Evolutionary conservation across 2,888 invertebrate genomes (phyloP), one percentile per base, ranked within the genome.

Genomic region (Cyclophora punctaria): DNA sequence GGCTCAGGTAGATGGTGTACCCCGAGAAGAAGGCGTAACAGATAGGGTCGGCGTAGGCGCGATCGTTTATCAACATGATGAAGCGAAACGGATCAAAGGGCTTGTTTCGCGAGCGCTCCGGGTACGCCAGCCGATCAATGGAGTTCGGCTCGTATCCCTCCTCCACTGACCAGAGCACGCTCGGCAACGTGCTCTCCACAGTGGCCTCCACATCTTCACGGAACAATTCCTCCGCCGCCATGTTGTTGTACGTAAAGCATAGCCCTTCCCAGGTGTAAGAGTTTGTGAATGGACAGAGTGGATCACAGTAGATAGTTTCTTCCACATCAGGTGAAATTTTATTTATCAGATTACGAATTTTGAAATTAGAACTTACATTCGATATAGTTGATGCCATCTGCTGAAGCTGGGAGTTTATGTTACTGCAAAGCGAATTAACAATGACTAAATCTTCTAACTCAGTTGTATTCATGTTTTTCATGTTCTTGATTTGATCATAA

Each of bases 1-100:
- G 63, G n/a, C 69, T 67, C 3, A 69, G 45, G 45, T 57, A 69
- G n/a, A 71, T 59, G 64, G 69, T 66, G 45, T 53, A 69, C 33
- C 69, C 69, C 20, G 53, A 53, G 45, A 56, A 59, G 0, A 59
- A 5, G 3, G 44, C 47, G 33, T 66, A 62, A 45, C 70, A 70
- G 44, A 64, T 60, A 0, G 65, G 58, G 4, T 7, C 33, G 0
- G 48, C 60, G 1, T 51, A 20, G 20, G 20, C 20, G 2, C 20
- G 20, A 20, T 20, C 20, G 20, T 20, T 20, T 20, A 20, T 2
- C 20, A 20, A 20, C 20, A 1, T 20, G 2, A 20, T 20, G 20
- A 20, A 20, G 20, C 20, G 20, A 20, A 20, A 20, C 20, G 20
- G 20, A 20, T 20, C 20, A 20, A 20, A 20, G 20, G 20, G 20